Evolutionary conservation across 2,797 vertebrate genomes (phyloP).

Genomic region (Delichon dasypus): DNA sequence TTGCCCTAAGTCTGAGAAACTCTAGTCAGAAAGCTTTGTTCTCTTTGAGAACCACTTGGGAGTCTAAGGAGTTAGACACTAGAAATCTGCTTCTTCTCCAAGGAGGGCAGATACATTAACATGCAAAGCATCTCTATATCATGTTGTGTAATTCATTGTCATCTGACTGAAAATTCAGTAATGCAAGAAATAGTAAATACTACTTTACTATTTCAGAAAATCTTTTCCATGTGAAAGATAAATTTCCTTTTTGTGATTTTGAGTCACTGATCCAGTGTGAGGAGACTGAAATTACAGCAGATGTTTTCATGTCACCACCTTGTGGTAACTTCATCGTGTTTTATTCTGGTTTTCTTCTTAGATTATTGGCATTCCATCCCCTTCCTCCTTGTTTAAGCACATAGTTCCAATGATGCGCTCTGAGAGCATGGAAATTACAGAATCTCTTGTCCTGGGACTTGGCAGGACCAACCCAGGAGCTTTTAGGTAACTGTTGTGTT

Average conservation of each 20-base stretch:
- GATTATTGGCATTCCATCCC: constrained; percentile 96
- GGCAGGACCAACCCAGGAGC: constrained; percentile 98
- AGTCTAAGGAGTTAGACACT: not conserved
- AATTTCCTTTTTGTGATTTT: not conserved
- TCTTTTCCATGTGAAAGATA: not conserved
- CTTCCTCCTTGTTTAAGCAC: constrained; percentile 97
- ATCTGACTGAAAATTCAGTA: not conserved
- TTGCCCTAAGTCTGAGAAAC: not conserved
- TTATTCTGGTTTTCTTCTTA: constrained; percentile 58
- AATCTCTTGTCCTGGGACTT: constrained; percentile 98
- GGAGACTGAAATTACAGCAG: not conserved
- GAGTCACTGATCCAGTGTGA: not conserved
- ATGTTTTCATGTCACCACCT: not conserved
- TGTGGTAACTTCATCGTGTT: not conserved
- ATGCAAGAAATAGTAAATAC: not conserved
- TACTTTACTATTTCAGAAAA: not conserved
- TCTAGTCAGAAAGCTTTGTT: not conserved
- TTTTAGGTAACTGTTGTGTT: constrained; percentile 85
- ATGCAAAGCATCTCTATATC: not conserved
- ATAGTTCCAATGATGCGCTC: constrained; percentile 99
- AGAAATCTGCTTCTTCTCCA: not conserved
- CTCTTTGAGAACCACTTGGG: accelerated
- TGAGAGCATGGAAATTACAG: constrained; percentile 99
- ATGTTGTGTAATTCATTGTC: not conserved
- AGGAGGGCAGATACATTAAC: not conserved